Conservation (phyloP, 2,797 vertebrate genomes). For the Xerus rutilus region DNA sequence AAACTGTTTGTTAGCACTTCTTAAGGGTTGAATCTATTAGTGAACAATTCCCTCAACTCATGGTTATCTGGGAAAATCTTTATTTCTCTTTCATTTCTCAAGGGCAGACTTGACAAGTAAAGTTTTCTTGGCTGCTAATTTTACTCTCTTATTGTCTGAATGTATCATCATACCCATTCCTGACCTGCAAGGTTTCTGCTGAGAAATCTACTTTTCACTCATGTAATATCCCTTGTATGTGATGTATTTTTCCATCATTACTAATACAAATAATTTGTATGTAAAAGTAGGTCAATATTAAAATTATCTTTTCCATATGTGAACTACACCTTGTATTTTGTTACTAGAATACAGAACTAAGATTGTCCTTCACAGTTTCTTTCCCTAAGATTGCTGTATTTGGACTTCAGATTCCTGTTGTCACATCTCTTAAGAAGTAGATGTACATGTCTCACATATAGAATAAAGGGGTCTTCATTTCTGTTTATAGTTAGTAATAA, state of each 20-base stretch:
- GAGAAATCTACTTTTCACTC: not conserved
- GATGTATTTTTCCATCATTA: not conserved
- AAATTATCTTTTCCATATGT: not conserved
- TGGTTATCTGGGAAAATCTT: not conserved
- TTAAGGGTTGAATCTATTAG: not conserved
- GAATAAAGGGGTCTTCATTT: not conserved
- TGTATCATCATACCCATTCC: not conserved
- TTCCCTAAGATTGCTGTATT: not conserved
- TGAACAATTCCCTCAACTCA: not conserved
- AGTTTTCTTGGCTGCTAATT: not conserved
- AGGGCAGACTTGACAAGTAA: not conserved
- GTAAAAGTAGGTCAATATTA: not conserved
- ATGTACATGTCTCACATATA: not conserved
- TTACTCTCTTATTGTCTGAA: not conserved
- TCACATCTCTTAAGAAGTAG: not conserved
- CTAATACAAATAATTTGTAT: not conserved
- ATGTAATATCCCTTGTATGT: not conserved
- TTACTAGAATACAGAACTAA: not conserved
- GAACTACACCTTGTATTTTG: not conserved
- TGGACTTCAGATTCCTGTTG: not conserved
- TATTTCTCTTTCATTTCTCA: not conserved
- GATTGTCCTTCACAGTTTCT: not conserved
- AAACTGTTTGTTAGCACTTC: not conserved
- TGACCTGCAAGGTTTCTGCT: not conserved
- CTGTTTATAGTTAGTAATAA: not conserved